Conservation (phyloP, 2,888 invertebrate genomes). For the Noctua comes region DNA sequence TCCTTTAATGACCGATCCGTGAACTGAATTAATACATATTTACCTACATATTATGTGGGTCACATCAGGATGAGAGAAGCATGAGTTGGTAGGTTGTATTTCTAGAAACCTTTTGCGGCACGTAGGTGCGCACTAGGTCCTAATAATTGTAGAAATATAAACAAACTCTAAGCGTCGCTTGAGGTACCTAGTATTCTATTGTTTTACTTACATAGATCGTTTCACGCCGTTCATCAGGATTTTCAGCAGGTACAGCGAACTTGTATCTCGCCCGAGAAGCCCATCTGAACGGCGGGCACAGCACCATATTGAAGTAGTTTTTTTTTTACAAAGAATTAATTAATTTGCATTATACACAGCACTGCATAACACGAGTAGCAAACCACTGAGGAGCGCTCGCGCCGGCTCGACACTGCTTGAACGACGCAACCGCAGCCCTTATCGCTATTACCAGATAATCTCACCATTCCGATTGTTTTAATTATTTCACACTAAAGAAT, state of each 20-base stretch:
- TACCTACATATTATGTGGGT: neutral
- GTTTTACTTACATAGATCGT: constrained; percentile 83
- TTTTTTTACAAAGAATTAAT: constrained; percentile 26
- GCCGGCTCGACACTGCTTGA: constrained; percentile 81
- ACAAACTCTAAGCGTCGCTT: constrained; percentile 8
- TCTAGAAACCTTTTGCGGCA: neutral
- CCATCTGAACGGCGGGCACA: constrained; percentile 87
- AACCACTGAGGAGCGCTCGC: constrained; percentile 83
- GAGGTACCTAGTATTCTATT: constrained; percentile 9
- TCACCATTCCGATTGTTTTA: constrained; percentile 88
- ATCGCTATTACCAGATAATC: constrained; percentile 86
- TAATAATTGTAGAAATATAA: constrained; percentile 15
- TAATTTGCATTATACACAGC: constrained; percentile 49
- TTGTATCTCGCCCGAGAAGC: constrained; percentile 83
- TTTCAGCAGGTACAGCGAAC: constrained; percentile 71
- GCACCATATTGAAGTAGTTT: constrained; percentile 77
- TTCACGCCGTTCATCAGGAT: constrained; percentile 73
- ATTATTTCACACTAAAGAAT: constrained; percentile 87
- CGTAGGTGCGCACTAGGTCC: neutral
- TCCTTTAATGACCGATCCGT: neutral
- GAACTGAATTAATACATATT: neutral
- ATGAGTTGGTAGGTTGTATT: neutral
- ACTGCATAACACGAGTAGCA: constrained; percentile 46
- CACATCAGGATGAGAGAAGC: neutral
- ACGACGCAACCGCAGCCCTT: constrained; percentile 81